phyloP scores from a whole-genome alignment of 2,113 vertebrate species.

The Colossoma macropomum region DNA sequence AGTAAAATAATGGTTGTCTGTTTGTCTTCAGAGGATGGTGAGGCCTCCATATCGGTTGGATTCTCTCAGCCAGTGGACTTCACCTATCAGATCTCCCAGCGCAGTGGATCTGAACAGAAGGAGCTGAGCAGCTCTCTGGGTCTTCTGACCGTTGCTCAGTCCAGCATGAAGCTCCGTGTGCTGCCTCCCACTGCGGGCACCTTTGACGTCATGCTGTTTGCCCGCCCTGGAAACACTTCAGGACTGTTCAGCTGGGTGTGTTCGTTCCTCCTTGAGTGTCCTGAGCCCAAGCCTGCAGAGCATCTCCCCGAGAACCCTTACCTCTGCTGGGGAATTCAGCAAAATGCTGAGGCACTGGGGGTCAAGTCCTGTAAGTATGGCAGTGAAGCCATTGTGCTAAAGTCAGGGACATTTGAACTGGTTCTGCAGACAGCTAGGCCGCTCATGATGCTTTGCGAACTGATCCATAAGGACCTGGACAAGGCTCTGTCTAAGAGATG shows the following conservation, averaged over 20 bases:
- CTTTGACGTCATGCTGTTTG: conserved; percentile 71
- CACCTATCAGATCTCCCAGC: conserved; percentile 67
- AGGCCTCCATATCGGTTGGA: conserved; percentile 60
- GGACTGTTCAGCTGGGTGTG: conserved; percentile 68
- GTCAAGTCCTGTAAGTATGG: conserved; percentile 53
- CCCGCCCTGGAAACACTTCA: conserved; percentile 1
- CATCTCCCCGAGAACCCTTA: conserved; percentile 66
- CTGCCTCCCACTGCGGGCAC: conserved; percentile 56
- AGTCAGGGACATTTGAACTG: conserved; percentile 49
- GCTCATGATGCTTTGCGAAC: conserved; percentile 64
- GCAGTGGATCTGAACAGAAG: not conserved
- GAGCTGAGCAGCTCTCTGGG: conserved; percentile 47
- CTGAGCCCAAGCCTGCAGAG: conserved; percentile 31
- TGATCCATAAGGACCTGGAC: conserved; percentile 61
- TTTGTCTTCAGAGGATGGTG: conserved; percentile 64
- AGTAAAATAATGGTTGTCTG: not conserved
- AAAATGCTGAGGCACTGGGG: conserved; percentile 58
- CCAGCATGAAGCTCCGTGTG: conserved; percentile 59
- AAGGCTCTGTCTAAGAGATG: conserved; percentile 59
- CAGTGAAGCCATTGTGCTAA: conserved; percentile 51
- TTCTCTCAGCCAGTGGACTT: conserved; percentile 61
- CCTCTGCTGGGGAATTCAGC: conserved; percentile 66
- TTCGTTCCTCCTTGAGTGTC: conserved; percentile 68
- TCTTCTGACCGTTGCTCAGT: conserved; percentile 48
- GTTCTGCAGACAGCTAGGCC: conserved; percentile 58